Evolutionary conservation across 2,113 vertebrate species (phyloP), one percentile per base, ranked within the genome.

Genomic region (Felis chaus): DNA sequence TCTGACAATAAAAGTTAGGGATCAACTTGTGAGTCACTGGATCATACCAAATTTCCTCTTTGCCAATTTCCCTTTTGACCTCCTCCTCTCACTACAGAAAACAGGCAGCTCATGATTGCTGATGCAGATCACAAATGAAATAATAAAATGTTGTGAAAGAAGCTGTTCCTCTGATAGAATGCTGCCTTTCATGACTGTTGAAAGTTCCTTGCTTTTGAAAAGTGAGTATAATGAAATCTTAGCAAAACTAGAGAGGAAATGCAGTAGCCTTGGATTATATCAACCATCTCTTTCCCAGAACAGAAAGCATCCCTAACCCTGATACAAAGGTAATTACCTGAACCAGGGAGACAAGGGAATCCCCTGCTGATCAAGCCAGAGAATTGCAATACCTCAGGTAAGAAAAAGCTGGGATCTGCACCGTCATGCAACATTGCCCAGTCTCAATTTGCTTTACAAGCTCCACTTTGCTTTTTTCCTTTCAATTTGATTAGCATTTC

Each of bases 381-480:
- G 48, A 87, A 33, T 4, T 39, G n/a, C 48, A 50, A 79, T 48
- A 73, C 21, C 11, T 63, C n/a, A n/a, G 29, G 31, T 41, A 66
- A 85, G 71, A 86, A 13, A 76, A 86, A 89, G 19, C 7, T 55
- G 36, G 41, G 57, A 29, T 53, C 29, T 19, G 4, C 7, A 57
- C 69, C 78, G 45, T 83, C 33, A 61, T 66, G 15, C 6, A 61
- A 50, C 48, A 68, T 93, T 45, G 9, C 84, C 48, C 69, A 68
- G 21, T 5, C 68, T 74, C 18, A 3, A 14, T 57, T 78, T 50
- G 36, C 68, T 78, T 61, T 61, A 15, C 6, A 83, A 89, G 33
- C 21, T 93, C 10, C 80, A 81, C 41, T 83, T 83, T 82, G 39
- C 18, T 78, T 96, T 91, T 96, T 84, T 61, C 29, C 55, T 89